Conservation (phyloP, 1,140 invertebrate species). For the Notospermus geniculatus region DNA sequence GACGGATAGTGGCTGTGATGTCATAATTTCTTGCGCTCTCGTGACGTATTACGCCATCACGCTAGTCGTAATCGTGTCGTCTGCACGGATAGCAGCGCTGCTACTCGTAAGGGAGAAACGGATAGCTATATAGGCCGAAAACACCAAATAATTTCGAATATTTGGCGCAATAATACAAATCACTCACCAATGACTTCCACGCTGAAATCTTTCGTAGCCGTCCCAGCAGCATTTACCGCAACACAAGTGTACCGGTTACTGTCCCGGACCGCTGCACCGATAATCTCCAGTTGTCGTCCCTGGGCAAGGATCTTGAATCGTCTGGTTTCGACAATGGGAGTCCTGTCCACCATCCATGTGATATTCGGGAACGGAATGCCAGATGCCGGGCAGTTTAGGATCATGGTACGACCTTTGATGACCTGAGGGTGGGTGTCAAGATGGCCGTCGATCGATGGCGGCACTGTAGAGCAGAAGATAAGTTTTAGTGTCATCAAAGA, state of each 20-base stretch:
- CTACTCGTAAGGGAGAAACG: no score
- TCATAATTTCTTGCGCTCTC: no score
- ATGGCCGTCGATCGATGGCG: conserved; percentile 41
- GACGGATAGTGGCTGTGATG: conserved; percentile 58
- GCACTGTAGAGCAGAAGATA: conserved; percentile 39
- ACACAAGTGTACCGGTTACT: conserved; percentile 57
- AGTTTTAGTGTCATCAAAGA: no score
- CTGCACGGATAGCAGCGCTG: no score
- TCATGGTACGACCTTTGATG: conserved; percentile 8
- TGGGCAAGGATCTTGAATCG: conserved; percentile 22
- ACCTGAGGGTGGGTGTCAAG: conserved; percentile 16
- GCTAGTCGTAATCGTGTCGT: no score
- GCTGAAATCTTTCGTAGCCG: conserved; percentile 44
- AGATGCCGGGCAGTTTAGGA: conserved; percentile 15
- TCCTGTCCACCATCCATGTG: conserved; percentile 10
- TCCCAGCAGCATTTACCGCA: conserved; percentile 56
- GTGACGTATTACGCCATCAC: not conserved
- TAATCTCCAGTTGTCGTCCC: conserved; percentile 47
- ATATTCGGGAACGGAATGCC: conserved; percentile 19
- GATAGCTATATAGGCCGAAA: no score
- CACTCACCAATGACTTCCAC: conserved; percentile 52
- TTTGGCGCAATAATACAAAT: conserved; percentile 40
- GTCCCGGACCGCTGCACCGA: conserved; percentile 48
- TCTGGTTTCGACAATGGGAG: not conserved
- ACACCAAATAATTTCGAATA: no score